Conservation (phyloP, 1,140 invertebrate species). For the Drosophila mayri region DNA sequence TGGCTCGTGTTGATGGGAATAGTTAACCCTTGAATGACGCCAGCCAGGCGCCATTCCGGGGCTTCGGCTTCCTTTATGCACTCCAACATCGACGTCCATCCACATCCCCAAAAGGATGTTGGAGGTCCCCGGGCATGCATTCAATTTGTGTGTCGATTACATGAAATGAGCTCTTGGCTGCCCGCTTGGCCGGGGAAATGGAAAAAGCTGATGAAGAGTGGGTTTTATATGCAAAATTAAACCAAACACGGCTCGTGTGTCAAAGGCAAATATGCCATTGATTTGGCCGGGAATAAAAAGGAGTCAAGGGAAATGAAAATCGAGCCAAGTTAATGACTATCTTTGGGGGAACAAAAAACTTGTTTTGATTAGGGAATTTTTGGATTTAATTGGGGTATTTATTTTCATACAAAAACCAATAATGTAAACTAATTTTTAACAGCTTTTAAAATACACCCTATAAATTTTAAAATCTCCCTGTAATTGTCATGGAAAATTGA, state of each 20-base stretch:
- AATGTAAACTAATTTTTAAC: neutral
- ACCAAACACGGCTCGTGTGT: conserved; percentile 38
- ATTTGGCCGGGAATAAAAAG: conserved; percentile 32
- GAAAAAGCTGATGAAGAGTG: conserved; percentile 16
- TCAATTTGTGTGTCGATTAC: conserved; percentile 59
- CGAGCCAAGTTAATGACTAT: neutral
- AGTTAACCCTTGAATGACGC: conserved; percentile 44
- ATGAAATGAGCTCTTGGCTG: conserved; percentile 48
- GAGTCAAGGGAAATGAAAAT: conserved; percentile 19
- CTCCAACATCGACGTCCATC: conserved; percentile 9
- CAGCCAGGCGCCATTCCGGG: conserved; percentile 34
- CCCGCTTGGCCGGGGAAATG: conserved; percentile 35
- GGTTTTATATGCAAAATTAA: conserved; percentile 63
- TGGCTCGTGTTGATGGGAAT: conserved; percentile 42
- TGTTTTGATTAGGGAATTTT: neutral
- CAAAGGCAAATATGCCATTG: conserved; percentile 39
- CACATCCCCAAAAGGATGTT: conserved; percentile 42
- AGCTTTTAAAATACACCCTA: neutral
- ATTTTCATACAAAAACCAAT: neutral
- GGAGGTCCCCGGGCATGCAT: conserved; percentile 38
- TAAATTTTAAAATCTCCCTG: neutral
- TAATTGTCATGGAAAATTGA: neutral
- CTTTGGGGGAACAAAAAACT: neutral
- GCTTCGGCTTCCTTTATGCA: conserved; percentile 34
- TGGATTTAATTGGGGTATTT: too few species aligned